Evolutionary conservation across 2,113 vertebrate genomes (phyloP).

Genomic region (Chamaetylas fuelleborni): DNA sequence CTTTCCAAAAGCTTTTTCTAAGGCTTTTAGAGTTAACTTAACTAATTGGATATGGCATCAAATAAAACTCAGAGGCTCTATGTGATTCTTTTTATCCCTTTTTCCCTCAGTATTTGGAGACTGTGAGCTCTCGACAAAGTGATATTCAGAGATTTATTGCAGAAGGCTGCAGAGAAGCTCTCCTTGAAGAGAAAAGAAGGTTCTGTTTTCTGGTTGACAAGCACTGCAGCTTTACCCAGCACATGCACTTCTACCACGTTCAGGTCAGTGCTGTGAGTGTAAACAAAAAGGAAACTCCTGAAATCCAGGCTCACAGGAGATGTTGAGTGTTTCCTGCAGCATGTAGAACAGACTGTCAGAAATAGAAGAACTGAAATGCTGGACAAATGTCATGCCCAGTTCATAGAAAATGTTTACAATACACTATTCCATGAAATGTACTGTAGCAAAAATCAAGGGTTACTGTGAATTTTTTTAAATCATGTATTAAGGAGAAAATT

Average conservation of each 20-base stretch:
- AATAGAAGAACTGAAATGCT: neutral
- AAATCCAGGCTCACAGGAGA: neutral
- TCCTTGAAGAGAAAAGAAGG: slow-evolving; percentile 93
- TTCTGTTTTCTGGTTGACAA: slow-evolving; percentile 98
- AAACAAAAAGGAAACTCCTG: neutral
- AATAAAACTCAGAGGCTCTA: neutral
- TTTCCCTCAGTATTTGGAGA: slow-evolving; percentile 83
- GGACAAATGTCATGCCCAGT: too few species aligned
- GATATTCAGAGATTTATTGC: slow-evolving; percentile 95
- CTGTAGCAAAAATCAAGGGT: neutral
- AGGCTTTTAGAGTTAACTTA: neutral
- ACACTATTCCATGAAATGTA: neutral
- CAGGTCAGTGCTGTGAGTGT: slow-evolving; percentile 73
- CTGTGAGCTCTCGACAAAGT: slow-evolving; percentile 85
- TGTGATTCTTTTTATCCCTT: neutral
- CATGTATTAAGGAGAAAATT: neutral
- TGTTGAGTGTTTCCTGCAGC: neutral
- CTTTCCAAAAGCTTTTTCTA: neutral
- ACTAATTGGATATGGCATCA: neutral
- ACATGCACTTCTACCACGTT: slow-evolving; percentile 82
- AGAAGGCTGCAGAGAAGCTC: slow-evolving; percentile 91
- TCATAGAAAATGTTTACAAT: neutral
- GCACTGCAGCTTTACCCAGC: slow-evolving; percentile 89
- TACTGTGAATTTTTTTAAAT: neutral
- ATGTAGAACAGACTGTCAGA: neutral